These are phyloP conservation scores for Xenentodon cancila DNA, from an alignment of 2,797 vertebrate genomes.

Conservation along the genomic window DNA sequence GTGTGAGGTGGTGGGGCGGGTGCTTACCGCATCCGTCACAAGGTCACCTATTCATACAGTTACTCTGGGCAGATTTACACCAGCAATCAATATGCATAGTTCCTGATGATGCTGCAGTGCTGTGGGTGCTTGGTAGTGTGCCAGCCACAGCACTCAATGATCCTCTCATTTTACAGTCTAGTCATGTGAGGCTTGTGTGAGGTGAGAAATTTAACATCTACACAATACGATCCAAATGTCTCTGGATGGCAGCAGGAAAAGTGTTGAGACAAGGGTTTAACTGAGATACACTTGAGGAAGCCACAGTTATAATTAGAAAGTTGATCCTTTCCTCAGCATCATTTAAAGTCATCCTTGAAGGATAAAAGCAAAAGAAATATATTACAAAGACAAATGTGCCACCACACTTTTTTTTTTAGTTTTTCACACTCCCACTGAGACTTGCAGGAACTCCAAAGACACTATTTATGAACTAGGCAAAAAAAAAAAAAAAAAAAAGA, in stretches of 20 bases:
- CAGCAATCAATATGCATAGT: constrained; percentile 68
- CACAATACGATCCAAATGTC: constrained; percentile 51
- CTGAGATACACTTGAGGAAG: constrained; percentile 13
- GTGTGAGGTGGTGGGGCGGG: neutral
- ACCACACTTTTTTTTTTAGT: neutral
- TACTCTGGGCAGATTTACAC: constrained; percentile 69
- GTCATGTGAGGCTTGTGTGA: constrained; percentile 26
- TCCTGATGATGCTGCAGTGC: constrained; percentile 67
- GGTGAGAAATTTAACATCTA: constrained; percentile 32
- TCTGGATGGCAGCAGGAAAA: constrained; percentile 9
- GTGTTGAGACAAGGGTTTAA: constrained; percentile 15
- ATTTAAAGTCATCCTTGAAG: constrained; percentile 14
- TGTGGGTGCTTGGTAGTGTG: constrained; percentile 31
- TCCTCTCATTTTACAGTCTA: constrained; percentile 36
- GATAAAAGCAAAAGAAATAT: neutral
- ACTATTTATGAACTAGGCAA: constrained; percentile 39
- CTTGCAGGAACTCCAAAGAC: constrained; percentile 30
- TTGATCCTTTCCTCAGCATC: constrained; percentile 18
- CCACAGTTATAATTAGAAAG: constrained; percentile 51
- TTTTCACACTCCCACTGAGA: constrained; percentile 9
- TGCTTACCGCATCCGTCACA: constrained; percentile 57
- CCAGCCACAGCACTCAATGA: constrained; percentile 23
- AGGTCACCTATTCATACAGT: constrained; percentile 74
- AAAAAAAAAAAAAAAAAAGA: constrained; percentile 11
- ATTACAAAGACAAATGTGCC: neutral